Base-by-base conservation (phyloP, 1,140 invertebrate species). In the Wasmannia auropunctata region DNA sequence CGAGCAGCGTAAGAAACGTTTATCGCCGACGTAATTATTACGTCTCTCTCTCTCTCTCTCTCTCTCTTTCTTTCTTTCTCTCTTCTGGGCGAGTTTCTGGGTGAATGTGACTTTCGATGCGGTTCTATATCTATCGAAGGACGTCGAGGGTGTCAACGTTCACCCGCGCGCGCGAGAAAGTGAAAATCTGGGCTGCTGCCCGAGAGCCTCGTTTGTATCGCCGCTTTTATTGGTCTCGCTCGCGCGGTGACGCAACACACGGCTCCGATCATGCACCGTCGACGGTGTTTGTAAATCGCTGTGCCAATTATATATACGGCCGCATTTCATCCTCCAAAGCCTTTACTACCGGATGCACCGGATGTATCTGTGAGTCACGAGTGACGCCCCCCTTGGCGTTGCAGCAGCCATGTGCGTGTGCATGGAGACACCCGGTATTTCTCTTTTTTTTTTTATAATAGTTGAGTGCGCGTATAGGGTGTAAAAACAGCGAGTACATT, bases 101-200 rank as follows among this genome's bases (percentile, higher is more conserved):
- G 56, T 43, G 72, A 85, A 49, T 25, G 56, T 22, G 75, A 85
- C 81, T 46, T n/a, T n/a, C 43, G 14, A 46, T 46, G 80, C 63
- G 63, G 88, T 69, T 76, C 67, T 65, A 60, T 86, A 83, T 87
- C 85, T 87, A 90, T 87, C 86, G 89, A 88, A 92, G 91, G 89
- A 91, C 85, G 51, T 6, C 43, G 92, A 92, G 91, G 92, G 91
- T 93, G 92, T 93, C 91, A 91, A 92, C 91, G 88, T 89, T 90
- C 90, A 86, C 87, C 87, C 84, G 89, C 79, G 89, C 84, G 89
- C 75, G 87, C 76, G 90, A n/a, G n/a, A 90, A 86, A 91, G 88
- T 87, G 90, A 90, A 89, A 90, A 87, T 90, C 90, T 86, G 84
- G 86, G 75, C 80, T 87, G 70, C 54, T 51, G 77, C 3, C 31